Base-by-base conservation (phyloP, 2,113 vertebrate species). In the Pseudopodoces humilis region DNA sequence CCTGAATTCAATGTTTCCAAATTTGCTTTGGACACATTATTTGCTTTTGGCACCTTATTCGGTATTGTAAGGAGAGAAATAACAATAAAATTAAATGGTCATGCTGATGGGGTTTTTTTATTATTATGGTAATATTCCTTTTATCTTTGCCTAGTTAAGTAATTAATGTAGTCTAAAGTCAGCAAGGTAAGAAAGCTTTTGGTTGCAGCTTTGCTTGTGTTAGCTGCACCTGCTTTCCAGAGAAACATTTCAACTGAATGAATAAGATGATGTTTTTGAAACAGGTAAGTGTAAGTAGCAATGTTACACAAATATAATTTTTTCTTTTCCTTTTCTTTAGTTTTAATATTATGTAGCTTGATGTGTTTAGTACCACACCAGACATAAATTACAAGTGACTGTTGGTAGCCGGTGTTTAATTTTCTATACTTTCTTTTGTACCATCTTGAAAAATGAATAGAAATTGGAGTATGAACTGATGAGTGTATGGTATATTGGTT, bases 71-170 rank as follows among this genome's bases (percentile, higher is more conserved):
- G 41, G 60, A 46, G 37, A 77, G 15, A 43, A 71, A 24, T 31
- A 65, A 41, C 27, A 33, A 46, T 69, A 31, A 74, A 80, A 77
- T 69, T 35, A 75, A 68, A 53, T 10, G 4, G 22, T 19, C 5
- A 0, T 53, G 28, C 17, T 49, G 1, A 19, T 53, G 11, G 1
- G 3, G 4, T n/a, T 77, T 60, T 46, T 11, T 21, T 19, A 19
- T 47, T 47, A 2, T 64, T 60, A 10, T n/a, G 11, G 7, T 77
- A 58, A 14, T 60, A 47, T 9, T 88, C 7, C 7, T 93, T 68
- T 72, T 5, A 31, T 35, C 46, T 59, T 80, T 72, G 41, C 20
- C 37, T 58, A 2, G 5, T 41, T 85, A 53, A 91, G 65, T 58
- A 12, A 37, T 22, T 5, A 33, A 15, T 52, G 10, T 30, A 55